These are phyloP conservation scores for Aeoliscus strigatus DNA, from an alignment of 2,797 vertebrate species.

Conservation along the genomic window DNA sequence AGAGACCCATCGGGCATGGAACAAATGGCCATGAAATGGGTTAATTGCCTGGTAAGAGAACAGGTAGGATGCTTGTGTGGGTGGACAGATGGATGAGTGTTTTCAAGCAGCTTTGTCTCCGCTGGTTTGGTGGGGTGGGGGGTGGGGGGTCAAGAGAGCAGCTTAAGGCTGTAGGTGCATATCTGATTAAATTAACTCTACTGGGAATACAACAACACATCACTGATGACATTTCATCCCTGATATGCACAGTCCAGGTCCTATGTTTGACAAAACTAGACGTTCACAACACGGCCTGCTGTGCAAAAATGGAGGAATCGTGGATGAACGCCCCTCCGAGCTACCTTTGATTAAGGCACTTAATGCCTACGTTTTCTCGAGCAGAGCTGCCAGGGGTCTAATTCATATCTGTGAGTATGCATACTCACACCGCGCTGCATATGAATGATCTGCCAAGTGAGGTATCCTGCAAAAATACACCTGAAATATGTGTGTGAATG, in stretches of 20 bases:
- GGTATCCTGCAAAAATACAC: too few species aligned
- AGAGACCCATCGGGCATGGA: too few species aligned
- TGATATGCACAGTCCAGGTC: not conserved
- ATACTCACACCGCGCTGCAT: not conserved
- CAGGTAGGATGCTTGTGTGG: conserved; percentile 41
- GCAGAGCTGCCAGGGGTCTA: not conserved
- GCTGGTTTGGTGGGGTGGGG: conserved; percentile 24
- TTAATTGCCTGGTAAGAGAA: conserved; percentile 33
- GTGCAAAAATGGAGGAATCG: too few species aligned
- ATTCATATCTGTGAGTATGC: not conserved
- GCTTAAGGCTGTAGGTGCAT: too few species aligned
- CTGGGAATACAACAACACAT: not conserved
- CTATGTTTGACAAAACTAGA: not conserved
- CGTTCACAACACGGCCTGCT: not conserved
- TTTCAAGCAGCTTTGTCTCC: conserved; percentile 23
- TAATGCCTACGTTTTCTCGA: not conserved
- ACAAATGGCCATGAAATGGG: conserved; percentile 1
- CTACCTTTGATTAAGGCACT: conserved; percentile 1
- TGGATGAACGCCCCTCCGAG: not conserved
- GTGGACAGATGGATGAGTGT: conserved; percentile 13
- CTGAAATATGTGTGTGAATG: conserved; percentile 6
- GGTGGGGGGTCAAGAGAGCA: conserved; percentile 28
- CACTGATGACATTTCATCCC: conserved; percentile 5
- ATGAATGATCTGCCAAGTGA: conserved; percentile 3
- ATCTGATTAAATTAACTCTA: conserved; percentile 43